These are phyloP conservation scores for Rhagoletis zephyria DNA, from an alignment of 1,140 invertebrate species.

Conservation along the genomic window DNA sequence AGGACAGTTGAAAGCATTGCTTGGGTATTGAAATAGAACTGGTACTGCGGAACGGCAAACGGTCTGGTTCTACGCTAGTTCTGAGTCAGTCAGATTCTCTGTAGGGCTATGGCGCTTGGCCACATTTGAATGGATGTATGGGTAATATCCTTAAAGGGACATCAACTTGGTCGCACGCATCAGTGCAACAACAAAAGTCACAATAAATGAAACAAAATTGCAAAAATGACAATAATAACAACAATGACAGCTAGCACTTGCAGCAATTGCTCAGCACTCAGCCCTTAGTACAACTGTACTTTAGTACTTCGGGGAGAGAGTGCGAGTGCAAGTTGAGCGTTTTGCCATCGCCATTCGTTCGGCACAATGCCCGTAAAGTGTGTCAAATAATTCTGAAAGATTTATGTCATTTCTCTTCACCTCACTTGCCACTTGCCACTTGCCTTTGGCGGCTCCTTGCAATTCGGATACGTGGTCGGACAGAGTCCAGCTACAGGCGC, in stretches of 20 bases:
- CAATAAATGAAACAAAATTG: neutral
- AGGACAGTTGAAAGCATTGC: too few species aligned
- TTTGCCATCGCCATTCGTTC: slow-evolving; percentile 26
- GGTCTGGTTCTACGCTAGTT: too few species aligned
- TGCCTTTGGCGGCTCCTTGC: neutral
- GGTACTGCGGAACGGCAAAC: too few species aligned
- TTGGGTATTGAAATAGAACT: too few species aligned
- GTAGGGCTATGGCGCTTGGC: too few species aligned
- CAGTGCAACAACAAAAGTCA: slow-evolving; percentile 6
- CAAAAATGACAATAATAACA: slow-evolving; percentile 36
- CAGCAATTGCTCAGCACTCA: neutral
- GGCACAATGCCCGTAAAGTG: slow-evolving; percentile 59
- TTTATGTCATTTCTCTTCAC: slow-evolving; percentile 63
- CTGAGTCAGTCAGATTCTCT: too few species aligned
- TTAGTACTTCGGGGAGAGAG: neutral
- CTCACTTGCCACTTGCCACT: slow-evolving; percentile 55
- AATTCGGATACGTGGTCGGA: slow-evolving; percentile 4
- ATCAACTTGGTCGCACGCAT: slow-evolving; percentile 36
- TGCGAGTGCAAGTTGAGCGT: neutral
- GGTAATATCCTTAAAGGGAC: slow-evolving; percentile 29
- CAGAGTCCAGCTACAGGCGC: neutral
- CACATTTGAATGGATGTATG: neutral
- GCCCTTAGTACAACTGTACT: slow-evolving; percentile 33
- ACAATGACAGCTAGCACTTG: slow-evolving; percentile 12
- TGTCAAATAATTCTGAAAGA: slow-evolving; percentile 71